Evolutionary conservation across 1,140 invertebrate genomes (phyloP), one percentile per base, ranked within the genome.

Genomic region (Potamilus streckersoni): DNA sequence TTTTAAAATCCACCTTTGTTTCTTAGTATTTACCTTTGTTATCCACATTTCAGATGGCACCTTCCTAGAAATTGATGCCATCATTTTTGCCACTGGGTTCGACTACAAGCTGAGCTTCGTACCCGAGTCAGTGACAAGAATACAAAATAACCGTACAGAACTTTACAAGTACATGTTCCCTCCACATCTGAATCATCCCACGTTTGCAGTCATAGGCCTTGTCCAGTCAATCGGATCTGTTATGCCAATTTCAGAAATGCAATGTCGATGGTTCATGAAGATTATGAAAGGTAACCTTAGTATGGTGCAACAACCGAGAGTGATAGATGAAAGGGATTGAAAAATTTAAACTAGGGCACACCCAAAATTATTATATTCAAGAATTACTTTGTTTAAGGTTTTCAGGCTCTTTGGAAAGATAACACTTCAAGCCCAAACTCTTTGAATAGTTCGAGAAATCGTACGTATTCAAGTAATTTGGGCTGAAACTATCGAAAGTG

Each of bases 211-310:
- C 0, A 91, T 92, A 66, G 92, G 92, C 4, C 81, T 92, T 4
- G 86, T 92, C 49, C 92, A 92, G 78, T 90, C 91, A 11, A 86
- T 92, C 49, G 92, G 92, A n/a, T 88, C 91, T 19, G 85, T 92
- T 2, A 89, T 92, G 80, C 91, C 92, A 2, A 91, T 92, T 57
- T 86, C 90, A 16, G 92, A 92, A 83, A 88, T 92, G 58, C 92
- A 92, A 81, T 85, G 88, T 17, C 83, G 92, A 58, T 91, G 91
- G 86, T 90, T 86, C 67, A 79, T 80, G 11, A 69, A 74, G 56
- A 60, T 87, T 61, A 64, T 85, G 14, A 82, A 82, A 69, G 85
- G 85, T 87, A 73, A 78, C 61, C 14, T 17, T 2, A 27, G 13
- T 64, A 27, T n/a, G 5, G 13, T 11, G 8, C 8, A 62, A 8